Base-by-base conservation (phyloP, 1,140 invertebrate genomes). In the Paraescarpia echinospica region DNA sequence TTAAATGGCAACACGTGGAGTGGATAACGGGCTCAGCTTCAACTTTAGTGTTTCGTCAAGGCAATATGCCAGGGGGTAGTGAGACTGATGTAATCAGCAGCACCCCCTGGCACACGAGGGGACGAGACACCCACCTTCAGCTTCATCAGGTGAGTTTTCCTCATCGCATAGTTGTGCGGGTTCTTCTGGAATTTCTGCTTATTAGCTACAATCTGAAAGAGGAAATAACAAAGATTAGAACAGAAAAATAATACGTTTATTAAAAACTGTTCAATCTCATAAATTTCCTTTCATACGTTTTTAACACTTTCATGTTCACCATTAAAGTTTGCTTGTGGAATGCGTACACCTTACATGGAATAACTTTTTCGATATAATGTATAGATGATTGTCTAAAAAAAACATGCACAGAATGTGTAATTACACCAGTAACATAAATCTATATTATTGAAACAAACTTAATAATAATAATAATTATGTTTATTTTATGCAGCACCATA, bases 81-180 rank as follows among this genome's bases (percentile, higher is more conserved):
- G 41, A 41, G 4, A 12, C 41, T 12, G 12, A 41, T 12, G 12
- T 12, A 41, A 41, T 12, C 41, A 41, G 41, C 41, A 6, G 41
- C 12, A 12, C n/a, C n/a, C n/a, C n/a, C n/a, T n/a, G n/a, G n/a
- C n/a, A n/a, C n/a, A n/a, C n/a, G n/a, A n/a, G n/a, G n/a, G n/a
- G n/a, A n/a, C n/a, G n/a, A n/a, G n/a, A n/a, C n/a, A 93, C 35
- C 92, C 94, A 98, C 98, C 94, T 98, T 97, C 94, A 98, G 97
- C 96, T 99, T 99, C 97, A 99, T 98, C 0, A 99, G 96, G 94
- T 98, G 97, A 0, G 98, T 98, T 95, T 99, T 99, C 95, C 98
- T 98, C 97, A 99, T 98, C 0, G 99, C 99, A 96, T 99, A 99
- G 96, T 99, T 99, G 93, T 98, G 98, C 0, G 99, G 99, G 94